Conservation (phyloP, 2,797 vertebrate genomes). For the Tapera naevia region DNA sequence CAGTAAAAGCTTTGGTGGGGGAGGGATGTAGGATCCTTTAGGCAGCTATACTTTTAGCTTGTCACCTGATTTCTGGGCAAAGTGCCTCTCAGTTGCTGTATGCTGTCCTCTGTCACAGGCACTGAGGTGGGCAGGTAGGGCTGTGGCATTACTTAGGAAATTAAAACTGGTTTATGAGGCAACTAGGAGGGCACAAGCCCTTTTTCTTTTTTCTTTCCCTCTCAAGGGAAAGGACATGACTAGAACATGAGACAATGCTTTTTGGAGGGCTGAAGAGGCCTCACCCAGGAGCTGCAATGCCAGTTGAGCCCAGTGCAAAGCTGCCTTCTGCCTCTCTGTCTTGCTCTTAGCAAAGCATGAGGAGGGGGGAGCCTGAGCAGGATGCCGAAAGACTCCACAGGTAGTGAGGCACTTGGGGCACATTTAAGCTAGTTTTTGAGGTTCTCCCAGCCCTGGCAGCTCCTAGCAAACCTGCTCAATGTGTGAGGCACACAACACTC, state of each 20-base stretch:
- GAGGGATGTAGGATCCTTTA: background rate
- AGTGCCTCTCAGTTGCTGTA: background rate
- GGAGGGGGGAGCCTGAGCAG: background rate
- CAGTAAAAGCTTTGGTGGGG: background rate
- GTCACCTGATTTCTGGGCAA: background rate
- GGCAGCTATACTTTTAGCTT: background rate
- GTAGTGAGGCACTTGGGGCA: background rate
- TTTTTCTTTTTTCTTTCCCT: background rate
- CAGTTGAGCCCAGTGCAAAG: background rate
- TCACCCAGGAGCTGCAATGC: background rate
- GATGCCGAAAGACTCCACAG: fast-evolving
- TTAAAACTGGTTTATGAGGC: background rate
- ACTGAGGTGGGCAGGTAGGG: background rate
- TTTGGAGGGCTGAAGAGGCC: background rate
- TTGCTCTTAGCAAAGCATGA: background rate
- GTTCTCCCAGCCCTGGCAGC: background rate
- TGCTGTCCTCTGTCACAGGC: background rate
- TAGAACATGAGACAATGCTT: background rate
- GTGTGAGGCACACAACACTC: fast-evolving
- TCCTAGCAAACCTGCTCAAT: background rate
- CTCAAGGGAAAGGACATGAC: background rate
- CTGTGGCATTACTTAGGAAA: background rate
- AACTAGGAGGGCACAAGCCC: background rate
- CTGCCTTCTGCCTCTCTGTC: background rate
- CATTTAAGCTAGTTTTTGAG: background rate